These are phyloP conservation scores for Drosophila pallidifrons DNA, from an alignment of 1,140 invertebrate species.

Conservation along the genomic window DNA sequence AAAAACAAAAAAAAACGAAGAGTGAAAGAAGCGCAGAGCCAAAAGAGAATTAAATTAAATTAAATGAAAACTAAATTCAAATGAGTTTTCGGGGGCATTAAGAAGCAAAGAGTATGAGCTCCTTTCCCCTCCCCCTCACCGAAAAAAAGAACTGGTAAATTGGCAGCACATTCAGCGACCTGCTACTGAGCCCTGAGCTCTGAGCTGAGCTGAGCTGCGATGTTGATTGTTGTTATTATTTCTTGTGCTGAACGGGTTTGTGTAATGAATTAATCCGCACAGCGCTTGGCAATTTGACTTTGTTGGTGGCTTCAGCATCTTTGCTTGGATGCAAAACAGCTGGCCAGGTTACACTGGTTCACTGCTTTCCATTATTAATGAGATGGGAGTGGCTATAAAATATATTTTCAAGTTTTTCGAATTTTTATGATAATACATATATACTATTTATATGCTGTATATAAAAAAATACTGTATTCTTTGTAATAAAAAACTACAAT, in stretches of 20 bases:
- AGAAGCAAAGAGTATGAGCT: slow-evolving; percentile 41
- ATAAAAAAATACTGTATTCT: no score
- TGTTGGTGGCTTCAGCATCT: slow-evolving; percentile 69
- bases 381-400: not conserved
- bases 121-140: not conserved
- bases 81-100: slow-evolving; percentile 78
- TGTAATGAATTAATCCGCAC: slow-evolving; percentile 84
- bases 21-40: slow-evolving; percentile 35
- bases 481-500: no score
- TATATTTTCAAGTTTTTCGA: not conserved
- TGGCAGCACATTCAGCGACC: slow-evolving; percentile 48
- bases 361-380: slow-evolving; percentile 35
- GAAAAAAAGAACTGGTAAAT: slow-evolving; percentile 21
- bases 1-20: slow-evolving; percentile 12
- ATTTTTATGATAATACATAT: no score
- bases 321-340: slow-evolving; percentile 83
- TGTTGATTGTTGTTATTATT: slow-evolving; percentile 81
- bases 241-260: slow-evolving; percentile 79
- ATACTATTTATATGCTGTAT: no score
- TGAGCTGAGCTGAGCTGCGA: slow-evolving; percentile 17
- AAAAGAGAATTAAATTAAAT: slow-evolving; percentile 80
- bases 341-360: slow-evolving; percentile 49
- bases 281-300: slow-evolving; percentile 80
- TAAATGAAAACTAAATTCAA: slow-evolving; percentile 85
- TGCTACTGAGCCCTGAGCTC: slow-evolving; percentile 14